A percentile compares a stretch with the other conserved stretches of the same genome.
These are phyloP conservation scores for Bombus difficillimus DNA, from an alignment of 1,140 invertebrate genomes.

Conservation along the genomic window DNA sequence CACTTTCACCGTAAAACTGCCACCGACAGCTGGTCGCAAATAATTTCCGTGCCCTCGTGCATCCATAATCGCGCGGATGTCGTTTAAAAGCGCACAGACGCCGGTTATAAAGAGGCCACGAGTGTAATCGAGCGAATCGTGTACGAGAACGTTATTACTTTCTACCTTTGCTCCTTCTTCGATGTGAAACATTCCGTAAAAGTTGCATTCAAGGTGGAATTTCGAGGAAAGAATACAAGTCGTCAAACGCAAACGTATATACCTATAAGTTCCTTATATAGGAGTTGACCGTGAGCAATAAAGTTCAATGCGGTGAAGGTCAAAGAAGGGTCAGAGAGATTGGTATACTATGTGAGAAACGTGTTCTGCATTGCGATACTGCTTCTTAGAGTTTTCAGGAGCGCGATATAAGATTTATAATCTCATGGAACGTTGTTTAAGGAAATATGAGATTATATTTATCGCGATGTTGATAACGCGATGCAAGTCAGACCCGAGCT, in stretches of 20 bases:
- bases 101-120: neutral
- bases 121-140: neutral
- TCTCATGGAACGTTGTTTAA: neutral
- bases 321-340: slow-evolving; percentile 47
- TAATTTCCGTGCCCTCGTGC: neutral
- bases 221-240: neutral
- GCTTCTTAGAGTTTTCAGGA: neutral
- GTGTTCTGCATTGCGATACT: neutral
- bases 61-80: neutral
- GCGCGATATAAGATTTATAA: no score
- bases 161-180: slow-evolving; percentile 5
- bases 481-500: neutral
- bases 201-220: neutral
- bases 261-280: slow-evolving; percentile 45
- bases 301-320: slow-evolving; percentile 51
- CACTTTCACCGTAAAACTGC: slow-evolving; percentile 23
- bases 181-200: slow-evolving; percentile 44
- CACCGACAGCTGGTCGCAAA: neutral
- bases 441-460: neutral
- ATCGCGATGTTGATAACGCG: neutral
- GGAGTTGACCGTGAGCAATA: slow-evolving; percentile 29
- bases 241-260: slow-evolving; percentile 12
- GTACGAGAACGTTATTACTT: slow-evolving; percentile 12
- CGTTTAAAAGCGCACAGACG: neutral
- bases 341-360: slow-evolving; percentile 32